Evolutionary conservation across 2,888 invertebrate species (phyloP), one percentile per base, ranked within the genome.

Genomic region (Tridacna gigas): DNA sequence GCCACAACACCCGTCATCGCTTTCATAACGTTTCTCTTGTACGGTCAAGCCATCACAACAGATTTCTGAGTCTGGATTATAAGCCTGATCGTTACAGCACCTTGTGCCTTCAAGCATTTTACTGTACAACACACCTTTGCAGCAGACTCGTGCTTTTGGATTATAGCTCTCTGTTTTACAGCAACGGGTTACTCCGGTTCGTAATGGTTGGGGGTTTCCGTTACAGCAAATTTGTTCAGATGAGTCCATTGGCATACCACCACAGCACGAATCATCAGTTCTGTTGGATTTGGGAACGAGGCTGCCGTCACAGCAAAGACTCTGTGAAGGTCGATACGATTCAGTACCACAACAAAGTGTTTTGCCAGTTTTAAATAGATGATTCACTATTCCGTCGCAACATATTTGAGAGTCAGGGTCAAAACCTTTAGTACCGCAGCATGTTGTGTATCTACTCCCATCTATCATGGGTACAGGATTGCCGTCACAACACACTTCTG

Each of bases 1-100:
- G 11, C 85, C 85, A 51, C 85, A 85, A 48, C 85, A 85, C 69
- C 85, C 77, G 45, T 85, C 80, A 51, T 85, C 85, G 22, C 48
- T 66, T 0, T 51, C 22, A 22, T 61, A 28, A 22, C 67, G 80
- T 45, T 85, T 85, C 25, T 67, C 25, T 47, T 77, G 48, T 20
- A 82, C 69, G 25, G 77, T 56, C n/a, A 71, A 76, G 22, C 84
- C 84, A 7, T 77, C 74, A 74, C 78, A 78, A 66, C 86, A 86
- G 5, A 86, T 28, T 25, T 66, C 74, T 25, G 80, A 67, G 25
- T 67, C 61, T 47, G 82, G 80, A 74, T 86, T 61, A 45, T 80
- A 86, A 63, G 82, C 80, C 25, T 76, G 45, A 7, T 56, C 25
- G 18, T 51, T 56, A 74, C 86, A 86, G 61, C 86, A 86, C 66